Evolutionary conservation across 2,888 invertebrate genomes (phyloP).

Genomic region (Orchestes rusci): DNA sequence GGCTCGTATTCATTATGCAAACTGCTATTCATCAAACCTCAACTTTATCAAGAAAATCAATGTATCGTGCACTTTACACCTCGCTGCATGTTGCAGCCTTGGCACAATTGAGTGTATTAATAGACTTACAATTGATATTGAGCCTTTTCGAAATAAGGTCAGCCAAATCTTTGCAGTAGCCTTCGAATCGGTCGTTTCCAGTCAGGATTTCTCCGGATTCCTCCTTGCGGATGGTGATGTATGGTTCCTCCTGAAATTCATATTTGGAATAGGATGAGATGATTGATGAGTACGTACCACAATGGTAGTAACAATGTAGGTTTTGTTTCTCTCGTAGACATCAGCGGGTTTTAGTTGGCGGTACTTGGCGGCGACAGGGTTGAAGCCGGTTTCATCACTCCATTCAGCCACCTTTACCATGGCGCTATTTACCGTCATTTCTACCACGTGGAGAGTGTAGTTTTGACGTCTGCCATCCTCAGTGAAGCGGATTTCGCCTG

Average conservation of each 20-base stretch:
- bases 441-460: conserved; percentile 83
- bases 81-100: neutral
- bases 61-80: neutral
- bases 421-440: conserved; percentile 90
- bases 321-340: conserved; percentile 72
- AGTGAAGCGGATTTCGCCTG: conserved; percentile 85
- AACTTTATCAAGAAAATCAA: no score
- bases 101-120: neutral
- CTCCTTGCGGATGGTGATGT: conserved; percentile 68
- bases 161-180: conserved; percentile 88
- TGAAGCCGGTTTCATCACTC: conserved; percentile 74
- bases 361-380: conserved; percentile 67
- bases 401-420: conserved; percentile 89
- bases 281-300: conserved; percentile 48
- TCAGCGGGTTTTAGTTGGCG: conserved; percentile 62
- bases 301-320: conserved; percentile 80
- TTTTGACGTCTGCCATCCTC: conserved; percentile 84
- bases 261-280: neutral
- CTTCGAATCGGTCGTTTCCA: conserved; percentile 77
- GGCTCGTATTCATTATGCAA: neutral
- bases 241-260: conserved; percentile 69
- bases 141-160: conserved; percentile 73
- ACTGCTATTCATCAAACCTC: no score
- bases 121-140: conserved; percentile 74
- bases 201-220: conserved; percentile 57